These are phyloP conservation scores for Fregata magnificens DNA, from an alignment of 2,113 vertebrate genomes.

Conservation along the genomic window DNA sequence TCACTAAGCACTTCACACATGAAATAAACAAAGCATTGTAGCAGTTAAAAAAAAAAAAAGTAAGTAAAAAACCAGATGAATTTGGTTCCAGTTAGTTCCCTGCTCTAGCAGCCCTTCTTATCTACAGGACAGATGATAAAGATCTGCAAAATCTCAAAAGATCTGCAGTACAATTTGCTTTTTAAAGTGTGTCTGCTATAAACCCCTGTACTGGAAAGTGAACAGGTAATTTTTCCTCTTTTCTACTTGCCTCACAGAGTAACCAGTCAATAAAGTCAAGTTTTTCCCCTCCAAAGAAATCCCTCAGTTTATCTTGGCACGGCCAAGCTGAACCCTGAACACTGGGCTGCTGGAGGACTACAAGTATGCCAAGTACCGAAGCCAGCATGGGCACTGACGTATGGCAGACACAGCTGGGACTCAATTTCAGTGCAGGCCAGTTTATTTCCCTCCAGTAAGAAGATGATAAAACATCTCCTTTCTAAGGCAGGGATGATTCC, in stretches of 20 bases:
- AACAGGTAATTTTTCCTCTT: neutral
- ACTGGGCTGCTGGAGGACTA: neutral
- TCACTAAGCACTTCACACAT: neutral
- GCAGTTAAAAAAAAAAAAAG: neutral
- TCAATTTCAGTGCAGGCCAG: neutral
- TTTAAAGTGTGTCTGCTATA: neutral
- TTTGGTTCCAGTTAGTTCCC: neutral
- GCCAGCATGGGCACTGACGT: neutral
- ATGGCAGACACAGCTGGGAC: neutral
- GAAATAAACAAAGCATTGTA: neutral
- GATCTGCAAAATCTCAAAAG: neutral
- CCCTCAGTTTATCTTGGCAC: neutral
- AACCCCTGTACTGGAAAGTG: neutral
- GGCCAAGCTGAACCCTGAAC: neutral
- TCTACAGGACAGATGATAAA: neutral
- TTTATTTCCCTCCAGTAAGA: neutral
- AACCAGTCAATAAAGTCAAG: neutral
- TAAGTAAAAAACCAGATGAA: rapidly evolving
- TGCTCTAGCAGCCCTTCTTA: neutral
- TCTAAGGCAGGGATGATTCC: neutral
- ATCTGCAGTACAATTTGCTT: neutral
- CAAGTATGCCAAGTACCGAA: rapidly evolving
- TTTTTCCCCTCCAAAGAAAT: neutral
- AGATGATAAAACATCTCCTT: neutral
- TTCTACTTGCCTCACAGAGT: neutral